These are phyloP conservation scores for Chlamydotis undulata DNA, from an alignment of 2,113 vertebrate species.

Conservation along the genomic window DNA sequence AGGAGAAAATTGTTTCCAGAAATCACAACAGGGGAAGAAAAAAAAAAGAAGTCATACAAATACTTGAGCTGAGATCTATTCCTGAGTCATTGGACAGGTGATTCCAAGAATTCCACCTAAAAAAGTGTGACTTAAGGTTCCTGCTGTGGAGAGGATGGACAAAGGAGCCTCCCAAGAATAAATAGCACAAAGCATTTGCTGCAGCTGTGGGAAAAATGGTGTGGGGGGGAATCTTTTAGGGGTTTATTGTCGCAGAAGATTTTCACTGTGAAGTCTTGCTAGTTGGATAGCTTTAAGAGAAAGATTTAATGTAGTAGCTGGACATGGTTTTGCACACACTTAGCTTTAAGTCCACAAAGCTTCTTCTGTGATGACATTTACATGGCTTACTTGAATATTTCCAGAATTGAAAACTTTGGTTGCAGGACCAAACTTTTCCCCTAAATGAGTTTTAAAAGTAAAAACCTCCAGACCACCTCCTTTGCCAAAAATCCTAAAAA, in stretches of 20 bases:
- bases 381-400: background rate
- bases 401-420: background rate
- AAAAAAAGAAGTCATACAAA: background rate
- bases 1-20: background rate
- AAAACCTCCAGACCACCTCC: background rate
- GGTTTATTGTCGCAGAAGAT: background rate
- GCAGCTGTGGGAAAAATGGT: background rate
- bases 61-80: background rate
- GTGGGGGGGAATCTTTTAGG: background rate
- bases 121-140: background rate
- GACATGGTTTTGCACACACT: background rate
- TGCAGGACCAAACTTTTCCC: background rate
- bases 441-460: background rate
- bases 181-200: background rate
- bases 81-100: background rate
- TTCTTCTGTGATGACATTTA: background rate
- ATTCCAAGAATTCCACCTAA: background rate
- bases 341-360: background rate
- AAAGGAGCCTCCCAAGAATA: background rate
- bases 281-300: background rate
- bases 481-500: background rate
- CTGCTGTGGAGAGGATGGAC: background rate
- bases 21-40: background rate
- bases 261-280: background rate
- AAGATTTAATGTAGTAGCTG: background rate